phyloP scores from a whole-genome alignment of 2,113 vertebrate genomes.

The Lasiurus borealis region DNA sequence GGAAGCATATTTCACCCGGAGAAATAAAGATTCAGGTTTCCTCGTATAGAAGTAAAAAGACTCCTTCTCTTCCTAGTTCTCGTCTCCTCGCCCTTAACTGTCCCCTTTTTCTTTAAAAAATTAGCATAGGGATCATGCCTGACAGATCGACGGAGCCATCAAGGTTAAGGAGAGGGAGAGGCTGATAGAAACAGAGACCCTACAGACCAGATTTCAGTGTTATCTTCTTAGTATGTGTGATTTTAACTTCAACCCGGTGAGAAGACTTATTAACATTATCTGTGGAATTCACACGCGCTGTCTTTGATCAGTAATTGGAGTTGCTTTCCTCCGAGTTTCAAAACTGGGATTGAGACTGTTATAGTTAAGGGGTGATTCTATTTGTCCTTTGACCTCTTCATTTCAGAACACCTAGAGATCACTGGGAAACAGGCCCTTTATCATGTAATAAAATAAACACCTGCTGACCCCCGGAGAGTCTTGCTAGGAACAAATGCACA shows the following conservation, averaged over 20 bases:
- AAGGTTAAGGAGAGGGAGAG: background rate
- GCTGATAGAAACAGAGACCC: background rate
- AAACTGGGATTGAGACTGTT: background rate
- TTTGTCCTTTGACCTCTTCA: slow-evolving; percentile 18
- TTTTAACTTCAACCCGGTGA: slow-evolving; percentile 2
- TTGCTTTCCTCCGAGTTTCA: slow-evolving; percentile 19
- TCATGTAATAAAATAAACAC: slow-evolving; percentile 1
- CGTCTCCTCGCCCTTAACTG: background rate
- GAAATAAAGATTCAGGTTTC: slow-evolving; percentile 25
- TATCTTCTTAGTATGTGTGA: background rate
- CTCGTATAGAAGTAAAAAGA: background rate
- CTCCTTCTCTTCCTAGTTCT: background rate
- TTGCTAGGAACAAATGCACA: background rate
- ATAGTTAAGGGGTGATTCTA: background rate
- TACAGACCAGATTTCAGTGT: background rate
- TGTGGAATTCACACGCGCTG: background rate
- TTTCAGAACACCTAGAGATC: slow-evolving; percentile 34
- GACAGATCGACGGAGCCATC: background rate
- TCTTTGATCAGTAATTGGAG: background rate
- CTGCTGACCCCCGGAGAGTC: background rate
- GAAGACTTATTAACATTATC: slow-evolving; percentile 2
- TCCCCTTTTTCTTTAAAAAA: background rate
- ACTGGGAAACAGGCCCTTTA: background rate
- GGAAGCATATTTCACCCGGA: background rate
- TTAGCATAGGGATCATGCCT: background rate